Percentiles rank a stretch among this genome's conserved stretches.
Conservation (phyloP, 2,113 vertebrate species). For the Cichladusa arquata region DNA sequence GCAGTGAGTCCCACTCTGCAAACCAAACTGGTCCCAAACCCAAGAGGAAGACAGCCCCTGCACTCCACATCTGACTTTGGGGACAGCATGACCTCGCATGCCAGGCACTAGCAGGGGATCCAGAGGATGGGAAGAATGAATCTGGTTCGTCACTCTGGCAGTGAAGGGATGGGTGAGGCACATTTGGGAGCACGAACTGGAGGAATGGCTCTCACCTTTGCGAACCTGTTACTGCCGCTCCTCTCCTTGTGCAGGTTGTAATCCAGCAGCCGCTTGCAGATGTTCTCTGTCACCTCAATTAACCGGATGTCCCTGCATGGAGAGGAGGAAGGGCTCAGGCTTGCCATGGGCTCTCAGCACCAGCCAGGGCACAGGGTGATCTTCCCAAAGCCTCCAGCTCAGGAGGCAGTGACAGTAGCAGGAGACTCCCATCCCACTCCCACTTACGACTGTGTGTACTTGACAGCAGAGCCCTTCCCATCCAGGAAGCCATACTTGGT, state of each 20-base stretch:
- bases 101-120: no score
- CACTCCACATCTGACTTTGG: neutral
- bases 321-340: neutral
- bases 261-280: conserved; percentile 91
- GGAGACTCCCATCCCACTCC: rapidly evolving
- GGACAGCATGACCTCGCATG: rapidly evolving
- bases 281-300: conserved; percentile 94
- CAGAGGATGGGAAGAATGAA: neutral
- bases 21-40: neutral
- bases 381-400: rapidly evolving
- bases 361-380: neutral
- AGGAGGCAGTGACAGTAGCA: rapidly evolving
- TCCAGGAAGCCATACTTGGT: conserved; percentile 91
- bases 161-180: rapidly evolving
- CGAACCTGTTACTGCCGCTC: conserved; percentile 92
- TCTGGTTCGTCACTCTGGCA: rapidly evolving
- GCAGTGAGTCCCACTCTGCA: neutral
- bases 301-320: conserved; percentile 87
- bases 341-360: rapidly evolving
- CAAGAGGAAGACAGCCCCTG: neutral
- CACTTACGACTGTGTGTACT: conserved; percentile 96
- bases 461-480: conserved; percentile 84
- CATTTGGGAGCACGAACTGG: neutral
- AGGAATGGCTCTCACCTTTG: conserved; percentile 80
- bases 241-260: conserved; percentile 98